Conservation (phyloP, 2,888 invertebrate species). For the Shargacucullia verbasci region DNA sequence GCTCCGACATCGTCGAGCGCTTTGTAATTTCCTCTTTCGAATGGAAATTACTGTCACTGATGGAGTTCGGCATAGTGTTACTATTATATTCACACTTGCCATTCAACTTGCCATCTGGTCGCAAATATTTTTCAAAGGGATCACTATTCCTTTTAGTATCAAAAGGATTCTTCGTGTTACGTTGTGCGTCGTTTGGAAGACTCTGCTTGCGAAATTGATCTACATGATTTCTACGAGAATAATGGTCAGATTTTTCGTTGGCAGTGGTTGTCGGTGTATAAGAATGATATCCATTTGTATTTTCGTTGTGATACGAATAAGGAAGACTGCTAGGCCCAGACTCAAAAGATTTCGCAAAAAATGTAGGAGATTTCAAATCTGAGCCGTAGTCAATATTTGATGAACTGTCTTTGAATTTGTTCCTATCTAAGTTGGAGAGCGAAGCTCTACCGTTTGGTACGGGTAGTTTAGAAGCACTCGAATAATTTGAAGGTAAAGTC, state of each 20-base stretch:
- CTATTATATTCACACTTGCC: slow-evolving; percentile 65
- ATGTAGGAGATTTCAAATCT: slow-evolving; percentile 74
- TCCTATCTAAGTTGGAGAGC: slow-evolving; percentile 79
- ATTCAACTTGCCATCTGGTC: slow-evolving; percentile 68
- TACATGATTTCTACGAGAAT: slow-evolving; percentile 60
- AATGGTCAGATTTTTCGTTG: slow-evolving; percentile 65
- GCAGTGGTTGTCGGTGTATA: slow-evolving; percentile 50
- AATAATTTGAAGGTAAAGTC: slow-evolving; percentile 80
- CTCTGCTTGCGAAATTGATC: slow-evolving; percentile 64
- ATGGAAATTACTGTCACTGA: slow-evolving; percentile 78
- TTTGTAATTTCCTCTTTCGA: slow-evolving; percentile 77
- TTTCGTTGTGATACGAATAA: slow-evolving; percentile 64
- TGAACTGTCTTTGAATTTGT: slow-evolving; percentile 70
- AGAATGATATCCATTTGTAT: slow-evolving; percentile 67
- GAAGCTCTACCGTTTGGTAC: slow-evolving; percentile 78
- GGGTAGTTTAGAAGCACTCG: slow-evolving; percentile 83
- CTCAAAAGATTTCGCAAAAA: slow-evolving; percentile 67
- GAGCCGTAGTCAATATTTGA: slow-evolving; percentile 65
- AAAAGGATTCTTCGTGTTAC: slow-evolving; percentile 76
- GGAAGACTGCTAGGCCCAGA: slow-evolving; percentile 72
- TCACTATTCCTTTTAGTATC: slow-evolving; percentile 75
- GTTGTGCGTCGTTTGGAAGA: slow-evolving; percentile 63
- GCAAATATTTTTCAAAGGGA: slow-evolving; percentile 79
- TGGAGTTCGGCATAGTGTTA: slow-evolving; percentile 73
- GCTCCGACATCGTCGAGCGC: slow-evolving; percentile 80